A percentile compares a stretch with the other conserved stretches of the same genome.
phyloP scores from a whole-genome alignment of 92 coral and sea anemone species.

The Heteractis magnifica region DNA sequence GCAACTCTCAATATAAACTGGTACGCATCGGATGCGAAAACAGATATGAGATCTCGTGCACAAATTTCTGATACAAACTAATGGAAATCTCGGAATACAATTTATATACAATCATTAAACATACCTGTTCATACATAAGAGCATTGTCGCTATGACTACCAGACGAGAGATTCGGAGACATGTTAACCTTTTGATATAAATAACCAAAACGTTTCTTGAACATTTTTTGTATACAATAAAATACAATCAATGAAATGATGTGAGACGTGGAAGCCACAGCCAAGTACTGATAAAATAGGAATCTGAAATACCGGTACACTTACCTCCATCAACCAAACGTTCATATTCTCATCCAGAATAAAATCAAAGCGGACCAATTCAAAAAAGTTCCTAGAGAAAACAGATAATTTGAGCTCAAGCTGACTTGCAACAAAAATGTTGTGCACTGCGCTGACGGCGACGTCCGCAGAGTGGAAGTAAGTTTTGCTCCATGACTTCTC shows the following conservation, averaged over 20 bases:
- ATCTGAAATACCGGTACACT: background rate
- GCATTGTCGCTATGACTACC: conserved; percentile 76
- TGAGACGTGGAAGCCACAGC: too few species aligned
- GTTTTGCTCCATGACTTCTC: too few species aligned
- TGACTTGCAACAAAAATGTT: too few species aligned
- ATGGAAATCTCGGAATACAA: too few species aligned
- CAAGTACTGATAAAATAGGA: background rate
- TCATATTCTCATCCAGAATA: conserved; percentile 82
- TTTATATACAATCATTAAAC: background rate
- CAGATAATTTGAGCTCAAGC: background rate
- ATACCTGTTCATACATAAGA: conserved; percentile 94
- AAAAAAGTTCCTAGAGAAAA: conserved; percentile 72
- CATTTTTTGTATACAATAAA: too few species aligned
- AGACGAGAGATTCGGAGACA: conserved; percentile 97
- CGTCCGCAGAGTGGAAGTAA: too few species aligned
- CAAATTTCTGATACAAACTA: too few species aligned
- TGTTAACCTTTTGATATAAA: conserved; percentile 76
- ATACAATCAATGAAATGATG: too few species aligned
- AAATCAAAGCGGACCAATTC: conserved; percentile 98
- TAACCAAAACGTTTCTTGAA: background rate
- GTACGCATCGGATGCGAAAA: too few species aligned
- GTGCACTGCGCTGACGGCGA: too few species aligned
- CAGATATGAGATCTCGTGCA: too few species aligned
- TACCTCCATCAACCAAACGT: conserved; percentile 98
- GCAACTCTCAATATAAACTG: too few species aligned